Percentiles rank a stretch among this genome's conserved stretches.
Conservation (phyloP, 2,888 invertebrate genomes). For the Sarcophaga carnaria region DNA sequence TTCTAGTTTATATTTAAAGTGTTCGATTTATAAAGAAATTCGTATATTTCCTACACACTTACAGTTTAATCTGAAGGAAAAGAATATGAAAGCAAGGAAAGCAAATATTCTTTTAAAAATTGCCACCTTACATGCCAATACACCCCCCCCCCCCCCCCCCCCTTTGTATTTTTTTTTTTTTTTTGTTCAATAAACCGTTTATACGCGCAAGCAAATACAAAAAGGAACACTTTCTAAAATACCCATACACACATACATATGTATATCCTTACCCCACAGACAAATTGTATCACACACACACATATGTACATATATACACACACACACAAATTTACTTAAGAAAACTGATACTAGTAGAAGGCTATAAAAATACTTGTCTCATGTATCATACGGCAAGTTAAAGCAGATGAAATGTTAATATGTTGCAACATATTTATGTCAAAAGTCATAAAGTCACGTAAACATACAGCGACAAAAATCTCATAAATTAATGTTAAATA, state of each 20-base stretch:
- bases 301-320: not conserved
- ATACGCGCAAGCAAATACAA: no score
- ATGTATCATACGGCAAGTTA: conserved; percentile 45
- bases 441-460: conserved; percentile 68
- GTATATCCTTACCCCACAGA: not conserved
- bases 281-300: not conserved
- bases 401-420: conserved; percentile 67
- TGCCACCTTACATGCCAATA: not conserved
- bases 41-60: no score
- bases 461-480: conserved; percentile 61
- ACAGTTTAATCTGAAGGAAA: no score
- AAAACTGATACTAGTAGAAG: conserved; percentile 17
- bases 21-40: no score
- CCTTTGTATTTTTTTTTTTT: not conserved
- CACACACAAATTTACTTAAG: not conserved
- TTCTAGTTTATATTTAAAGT: no score
- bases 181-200: not conserved
- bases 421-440: conserved; percentile 66
- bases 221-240: not conserved
- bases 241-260: not conserved
- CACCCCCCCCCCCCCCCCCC: not conserved
- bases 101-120: no score
- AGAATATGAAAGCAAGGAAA: no score
- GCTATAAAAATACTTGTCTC: conserved; percentile 51
- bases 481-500: conserved; percentile 66